Percentiles rank a stretch among this genome's conserved stretches.
Conservation (phyloP, 2,888 invertebrate genomes). For the Cartodere bifasciata region DNA sequence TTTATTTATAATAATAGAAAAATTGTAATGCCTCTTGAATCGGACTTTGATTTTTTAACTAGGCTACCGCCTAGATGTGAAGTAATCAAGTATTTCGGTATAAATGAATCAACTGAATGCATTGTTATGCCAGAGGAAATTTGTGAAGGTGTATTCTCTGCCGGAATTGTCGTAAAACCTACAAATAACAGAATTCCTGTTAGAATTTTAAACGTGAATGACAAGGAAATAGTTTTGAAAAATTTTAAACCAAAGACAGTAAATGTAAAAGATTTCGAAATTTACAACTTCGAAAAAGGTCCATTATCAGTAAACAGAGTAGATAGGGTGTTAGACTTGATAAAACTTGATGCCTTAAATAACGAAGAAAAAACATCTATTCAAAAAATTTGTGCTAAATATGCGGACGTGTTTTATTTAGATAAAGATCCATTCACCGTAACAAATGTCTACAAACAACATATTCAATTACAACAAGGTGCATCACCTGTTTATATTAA, state of each 20-base stretch:
- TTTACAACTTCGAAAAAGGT: slow-evolving; percentile 8
- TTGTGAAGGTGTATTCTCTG: slow-evolving; percentile 13
- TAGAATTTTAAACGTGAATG: slow-evolving; percentile 4
- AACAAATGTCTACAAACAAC: slow-evolving; percentile 17
- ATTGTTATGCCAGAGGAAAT: slow-evolving; percentile 8
- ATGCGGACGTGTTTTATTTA: slow-evolving; percentile 15
- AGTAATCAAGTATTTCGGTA: slow-evolving; percentile 11
- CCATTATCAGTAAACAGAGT: slow-evolving; percentile 9
- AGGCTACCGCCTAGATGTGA: slow-evolving; percentile 12
- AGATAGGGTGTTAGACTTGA: slow-evolving; percentile 11
- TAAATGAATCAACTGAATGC: slow-evolving; percentile 8
- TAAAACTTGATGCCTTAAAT: slow-evolving; percentile 12
- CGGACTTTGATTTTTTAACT: no score
- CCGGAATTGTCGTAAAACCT: slow-evolving; percentile 10
- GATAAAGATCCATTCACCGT: slow-evolving; percentile 14
- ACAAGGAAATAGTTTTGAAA: slow-evolving; percentile 11
- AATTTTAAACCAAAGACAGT: slow-evolving; percentile 13
- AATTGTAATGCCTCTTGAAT: no score
- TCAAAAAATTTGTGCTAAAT: slow-evolving; percentile 14
- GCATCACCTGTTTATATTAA: slow-evolving; percentile 14
- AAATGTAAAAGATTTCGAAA: slow-evolving; percentile 6
- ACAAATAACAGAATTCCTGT: slow-evolving; percentile 5
- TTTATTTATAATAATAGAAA: no score
- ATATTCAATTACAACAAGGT: slow-evolving; percentile 13
- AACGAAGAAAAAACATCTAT: slow-evolving; percentile 11